Conservation (phyloP, 2,797 vertebrate genomes). For the Poecilia picta region DNA sequence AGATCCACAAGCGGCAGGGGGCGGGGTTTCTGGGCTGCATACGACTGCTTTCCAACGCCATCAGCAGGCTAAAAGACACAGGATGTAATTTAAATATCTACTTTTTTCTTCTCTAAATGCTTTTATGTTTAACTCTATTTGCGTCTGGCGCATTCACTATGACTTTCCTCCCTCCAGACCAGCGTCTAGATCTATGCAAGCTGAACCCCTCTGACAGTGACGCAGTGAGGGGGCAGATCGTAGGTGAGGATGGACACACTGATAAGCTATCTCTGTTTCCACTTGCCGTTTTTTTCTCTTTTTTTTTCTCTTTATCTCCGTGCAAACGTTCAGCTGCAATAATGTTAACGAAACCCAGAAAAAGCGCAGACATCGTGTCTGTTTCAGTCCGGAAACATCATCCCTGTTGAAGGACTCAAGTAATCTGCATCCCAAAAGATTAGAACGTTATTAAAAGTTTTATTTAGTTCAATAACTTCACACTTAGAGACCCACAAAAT, state of each 20-base stretch:
- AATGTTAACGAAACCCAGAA: background rate
- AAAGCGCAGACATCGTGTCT: rapidly evolving
- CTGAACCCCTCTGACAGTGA: constrained; percentile 97
- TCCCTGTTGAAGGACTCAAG: background rate
- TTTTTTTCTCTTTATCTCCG: background rate
- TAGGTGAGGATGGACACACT: constrained; percentile 85
- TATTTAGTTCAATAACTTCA: background rate
- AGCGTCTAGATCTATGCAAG: constrained; percentile 99
- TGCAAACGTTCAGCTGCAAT: background rate
- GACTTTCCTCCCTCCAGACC: constrained; percentile 82
- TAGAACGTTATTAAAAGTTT: background rate
- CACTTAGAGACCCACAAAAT: background rate
- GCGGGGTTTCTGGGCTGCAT: constrained; percentile 97
- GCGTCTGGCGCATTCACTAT: background rate
- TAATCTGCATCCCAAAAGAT: background rate
- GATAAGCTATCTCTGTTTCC: constrained; percentile 15
- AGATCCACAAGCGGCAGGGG: constrained; percentile 98
- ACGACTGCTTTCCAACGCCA: constrained; percentile 94
- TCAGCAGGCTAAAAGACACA: constrained; percentile 98
- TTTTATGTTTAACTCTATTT: background rate
- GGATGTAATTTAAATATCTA: constrained; percentile 86
- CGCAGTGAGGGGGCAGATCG: constrained; percentile 96
- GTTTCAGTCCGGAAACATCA: background rate
- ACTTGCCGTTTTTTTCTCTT: background rate
- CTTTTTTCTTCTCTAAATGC: background rate